Evolutionary conservation across 2,888 invertebrate species (phyloP).

Genomic region (Trichogramma evanescens): DNA sequence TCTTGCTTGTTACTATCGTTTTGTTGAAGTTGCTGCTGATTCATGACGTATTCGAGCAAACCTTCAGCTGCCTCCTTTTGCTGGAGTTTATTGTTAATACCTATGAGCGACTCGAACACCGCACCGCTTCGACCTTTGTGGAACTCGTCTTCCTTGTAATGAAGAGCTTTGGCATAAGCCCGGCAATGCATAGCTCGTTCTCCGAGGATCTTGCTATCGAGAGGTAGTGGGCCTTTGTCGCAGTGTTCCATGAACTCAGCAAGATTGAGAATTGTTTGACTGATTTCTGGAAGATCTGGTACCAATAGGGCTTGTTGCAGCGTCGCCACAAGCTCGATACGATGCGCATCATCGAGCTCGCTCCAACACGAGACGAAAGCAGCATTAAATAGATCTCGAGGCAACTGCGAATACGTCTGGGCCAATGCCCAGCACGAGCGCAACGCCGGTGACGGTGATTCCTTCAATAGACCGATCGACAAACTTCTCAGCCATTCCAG

Average conservation of each 20-base stretch:
- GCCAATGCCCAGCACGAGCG: conserved; percentile 87
- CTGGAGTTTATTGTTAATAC: conserved; percentile 96
- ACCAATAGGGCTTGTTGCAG: conserved; percentile 85
- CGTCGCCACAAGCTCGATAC: conserved; percentile 77
- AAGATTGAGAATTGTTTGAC: conserved; percentile 91
- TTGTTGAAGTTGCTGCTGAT: conserved; percentile 56
- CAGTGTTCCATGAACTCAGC: conserved; percentile 99
- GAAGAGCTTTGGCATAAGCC: conserved; percentile 74
- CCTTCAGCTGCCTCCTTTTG: conserved; percentile 98
- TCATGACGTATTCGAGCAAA: conserved; percentile 81
- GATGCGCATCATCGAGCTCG: conserved; percentile 74
- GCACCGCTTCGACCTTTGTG: conserved; percentile 73
- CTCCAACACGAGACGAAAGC: conserved; percentile 99
- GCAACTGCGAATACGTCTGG: conserved; percentile 90
- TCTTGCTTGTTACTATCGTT: conserved; percentile 29
- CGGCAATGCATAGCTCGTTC: conserved; percentile 92
- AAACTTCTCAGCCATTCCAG: conserved; percentile 90
- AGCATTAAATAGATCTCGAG: conserved; percentile 94
- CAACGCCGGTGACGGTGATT: conserved; percentile 91
- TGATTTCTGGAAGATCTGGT: conserved; percentile 90
- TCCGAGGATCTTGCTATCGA: conserved; percentile 80
- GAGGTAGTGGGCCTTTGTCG: conserved; percentile 88
- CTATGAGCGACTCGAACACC: conserved; percentile 88
- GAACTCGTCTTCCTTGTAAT: conserved; percentile 92
- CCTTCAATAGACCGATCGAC: conserved; percentile 87